Conservation (phyloP, 2,888 invertebrate species). For the Nomada fabriciana region DNA sequence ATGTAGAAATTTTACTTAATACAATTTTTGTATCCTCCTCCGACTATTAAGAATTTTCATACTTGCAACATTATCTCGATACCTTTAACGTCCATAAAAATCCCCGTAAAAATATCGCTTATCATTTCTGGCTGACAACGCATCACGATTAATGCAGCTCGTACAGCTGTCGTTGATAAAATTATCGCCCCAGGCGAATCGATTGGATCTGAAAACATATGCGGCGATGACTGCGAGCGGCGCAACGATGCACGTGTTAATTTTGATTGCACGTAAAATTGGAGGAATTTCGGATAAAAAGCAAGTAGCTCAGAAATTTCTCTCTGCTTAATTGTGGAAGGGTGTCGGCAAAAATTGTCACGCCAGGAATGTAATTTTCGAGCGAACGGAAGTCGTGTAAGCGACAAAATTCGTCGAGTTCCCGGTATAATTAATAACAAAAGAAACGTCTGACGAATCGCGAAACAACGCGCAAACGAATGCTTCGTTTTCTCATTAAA, state of each 20-base stretch:
- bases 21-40: too few relatives aligned
- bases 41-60: background rate
- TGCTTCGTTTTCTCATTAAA: background rate
- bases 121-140: constrained; percentile 22
- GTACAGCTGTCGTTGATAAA: constrained; percentile 52
- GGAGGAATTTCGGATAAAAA: background rate
- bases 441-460: background rate
- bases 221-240: constrained; percentile 34
- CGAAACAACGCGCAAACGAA: background rate
- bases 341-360: too few relatives aligned
- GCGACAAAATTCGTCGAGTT: background rate
- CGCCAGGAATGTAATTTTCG: background rate
- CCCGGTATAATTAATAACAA: background rate
- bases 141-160: constrained; percentile 8
- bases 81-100: background rate
- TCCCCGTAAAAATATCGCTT: background rate
- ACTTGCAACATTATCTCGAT: background rate
- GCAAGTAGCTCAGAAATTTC: background rate
- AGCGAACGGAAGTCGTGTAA: background rate
- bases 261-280: constrained; percentile 15
- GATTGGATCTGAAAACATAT: constrained; percentile 33
- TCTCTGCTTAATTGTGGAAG: background rate
- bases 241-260: background rate
- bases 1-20: too few relatives aligned
- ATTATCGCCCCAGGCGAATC: constrained; percentile 40